phyloP scores from a whole-genome alignment of 2,797 vertebrate species.

The Buphagus erythrorhynchus region DNA sequence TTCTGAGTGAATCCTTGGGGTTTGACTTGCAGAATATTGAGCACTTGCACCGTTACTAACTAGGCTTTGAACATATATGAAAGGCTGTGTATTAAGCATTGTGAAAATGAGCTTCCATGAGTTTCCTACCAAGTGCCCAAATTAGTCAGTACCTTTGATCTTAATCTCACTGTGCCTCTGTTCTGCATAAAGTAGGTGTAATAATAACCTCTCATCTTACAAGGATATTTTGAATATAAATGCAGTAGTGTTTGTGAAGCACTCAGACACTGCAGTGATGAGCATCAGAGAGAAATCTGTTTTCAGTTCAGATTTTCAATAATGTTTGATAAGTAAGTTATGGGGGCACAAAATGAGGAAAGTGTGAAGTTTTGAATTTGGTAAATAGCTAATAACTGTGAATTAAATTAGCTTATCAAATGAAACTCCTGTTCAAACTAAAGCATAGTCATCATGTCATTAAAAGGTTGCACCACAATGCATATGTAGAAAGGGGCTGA shows the following conservation, averaged over 20 bases:
- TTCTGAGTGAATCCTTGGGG: not conserved
- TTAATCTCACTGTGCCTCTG: not conserved
- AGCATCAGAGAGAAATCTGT: not conserved
- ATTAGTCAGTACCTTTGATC: slow-evolving; percentile 42
- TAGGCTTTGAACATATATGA: not conserved
- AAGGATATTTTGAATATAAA: not conserved
- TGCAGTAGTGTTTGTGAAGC: not conserved
- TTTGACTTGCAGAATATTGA: not conserved
- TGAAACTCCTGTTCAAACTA: not conserved
- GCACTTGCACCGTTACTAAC: not conserved
- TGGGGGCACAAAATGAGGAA: not conserved
- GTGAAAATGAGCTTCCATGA: slow-evolving; percentile 1
- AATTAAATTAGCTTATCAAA: not conserved
- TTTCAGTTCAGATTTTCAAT: not conserved
- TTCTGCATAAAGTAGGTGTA: not conserved
- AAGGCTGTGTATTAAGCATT: not conserved
- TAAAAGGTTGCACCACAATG: not conserved
- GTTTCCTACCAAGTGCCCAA: not conserved
- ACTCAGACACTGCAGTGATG: not conserved
- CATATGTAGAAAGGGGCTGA: not conserved
- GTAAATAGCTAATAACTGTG: not conserved
- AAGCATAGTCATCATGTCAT: not conserved
- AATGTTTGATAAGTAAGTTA: not conserved
- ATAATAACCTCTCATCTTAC: not conserved
- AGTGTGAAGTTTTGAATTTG: not conserved